These are phyloP conservation scores for Tenualosa ilisha DNA, from an alignment of 2,797 vertebrate species.

Conservation along the genomic window DNA sequence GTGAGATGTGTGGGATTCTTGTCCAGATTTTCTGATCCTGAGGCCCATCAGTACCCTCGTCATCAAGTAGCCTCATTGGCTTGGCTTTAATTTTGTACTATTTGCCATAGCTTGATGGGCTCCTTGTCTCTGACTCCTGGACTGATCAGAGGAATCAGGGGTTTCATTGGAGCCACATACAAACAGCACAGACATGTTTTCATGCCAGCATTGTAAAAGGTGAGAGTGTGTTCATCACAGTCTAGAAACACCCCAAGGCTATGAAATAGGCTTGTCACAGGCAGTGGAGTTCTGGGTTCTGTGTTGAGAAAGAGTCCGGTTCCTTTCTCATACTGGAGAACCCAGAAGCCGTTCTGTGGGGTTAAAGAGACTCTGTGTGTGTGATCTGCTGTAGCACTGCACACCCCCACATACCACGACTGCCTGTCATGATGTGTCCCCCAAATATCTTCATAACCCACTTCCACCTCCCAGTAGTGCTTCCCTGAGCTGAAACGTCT, in stretches of 20 bases:
- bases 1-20: too few relatives aligned
- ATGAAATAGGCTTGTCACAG: background rate
- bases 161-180: background rate
- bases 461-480: background rate
- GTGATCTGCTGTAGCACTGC: too few relatives aligned
- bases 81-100: too few relatives aligned
- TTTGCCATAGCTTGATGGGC: background rate
- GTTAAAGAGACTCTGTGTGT: too few relatives aligned
- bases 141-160: background rate
- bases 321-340: background rate
- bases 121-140: background rate
- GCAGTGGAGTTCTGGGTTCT: background rate
- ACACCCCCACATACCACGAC: too few relatives aligned
- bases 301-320: conserved; percentile 12
- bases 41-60: too few relatives aligned
- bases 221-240: conserved; percentile 23
- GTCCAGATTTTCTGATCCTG: too few relatives aligned
- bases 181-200: background rate
- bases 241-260: conserved; percentile 30
- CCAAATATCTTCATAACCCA: background rate
- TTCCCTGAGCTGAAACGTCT: background rate
- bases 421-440: background rate
- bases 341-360: too few relatives aligned
- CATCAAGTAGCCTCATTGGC: too few relatives aligned
- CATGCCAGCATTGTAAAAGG: conserved; percentile 29